These are phyloP conservation scores for Gasteruption jaculator DNA, from an alignment of 2,888 invertebrate species.

Conservation along the genomic window DNA sequence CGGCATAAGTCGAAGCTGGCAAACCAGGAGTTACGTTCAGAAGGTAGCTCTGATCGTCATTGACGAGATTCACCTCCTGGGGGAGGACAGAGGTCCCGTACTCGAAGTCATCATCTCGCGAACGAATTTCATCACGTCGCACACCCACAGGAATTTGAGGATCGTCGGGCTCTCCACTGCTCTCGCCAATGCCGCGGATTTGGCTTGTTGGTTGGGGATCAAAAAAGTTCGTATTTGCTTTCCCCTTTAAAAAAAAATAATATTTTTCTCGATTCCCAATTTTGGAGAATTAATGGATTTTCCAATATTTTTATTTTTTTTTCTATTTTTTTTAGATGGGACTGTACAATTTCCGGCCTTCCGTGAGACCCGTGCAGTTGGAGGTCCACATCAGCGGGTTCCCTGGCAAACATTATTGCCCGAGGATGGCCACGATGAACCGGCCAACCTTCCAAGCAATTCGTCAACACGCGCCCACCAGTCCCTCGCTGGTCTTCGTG, in stretches of 20 bases:
- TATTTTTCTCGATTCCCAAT: slow-evolving; percentile 4
- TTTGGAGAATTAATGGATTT: slow-evolving; percentile 4
- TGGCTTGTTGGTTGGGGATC: slow-evolving; percentile 95
- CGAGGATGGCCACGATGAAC: slow-evolving; percentile 99
- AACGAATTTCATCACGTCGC: slow-evolving; percentile 91
- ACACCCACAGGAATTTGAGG: slow-evolving; percentile 76
- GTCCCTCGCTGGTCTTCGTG: slow-evolving; percentile 91
- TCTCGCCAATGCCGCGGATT: slow-evolving; percentile 92
- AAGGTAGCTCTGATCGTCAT: slow-evolving; percentile 90
- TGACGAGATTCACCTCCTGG: slow-evolving; percentile 96
- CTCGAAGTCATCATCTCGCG: slow-evolving; percentile 97
- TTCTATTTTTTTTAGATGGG: slow-evolving; percentile 58
- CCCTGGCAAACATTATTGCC: slow-evolving; percentile 97
- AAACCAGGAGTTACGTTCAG: slow-evolving; percentile 89
- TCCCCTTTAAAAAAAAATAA: slow-evolving; percentile 2
- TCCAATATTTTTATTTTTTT: neutral
- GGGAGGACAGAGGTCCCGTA: slow-evolving; percentile 84
- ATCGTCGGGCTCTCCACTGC: slow-evolving; percentile 97
- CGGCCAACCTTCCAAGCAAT: slow-evolving; percentile 96
- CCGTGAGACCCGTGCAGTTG: slow-evolving; percentile 94
- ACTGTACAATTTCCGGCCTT: slow-evolving; percentile 95
- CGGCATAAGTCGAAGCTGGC: slow-evolving; percentile 97
- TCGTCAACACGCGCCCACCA: slow-evolving; percentile 82
- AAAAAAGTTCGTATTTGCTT: slow-evolving; percentile 39
- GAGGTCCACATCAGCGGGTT: slow-evolving; percentile 94